Conservation (phyloP, 2,113 vertebrate species). For the Heterocephalus glaber region DNA sequence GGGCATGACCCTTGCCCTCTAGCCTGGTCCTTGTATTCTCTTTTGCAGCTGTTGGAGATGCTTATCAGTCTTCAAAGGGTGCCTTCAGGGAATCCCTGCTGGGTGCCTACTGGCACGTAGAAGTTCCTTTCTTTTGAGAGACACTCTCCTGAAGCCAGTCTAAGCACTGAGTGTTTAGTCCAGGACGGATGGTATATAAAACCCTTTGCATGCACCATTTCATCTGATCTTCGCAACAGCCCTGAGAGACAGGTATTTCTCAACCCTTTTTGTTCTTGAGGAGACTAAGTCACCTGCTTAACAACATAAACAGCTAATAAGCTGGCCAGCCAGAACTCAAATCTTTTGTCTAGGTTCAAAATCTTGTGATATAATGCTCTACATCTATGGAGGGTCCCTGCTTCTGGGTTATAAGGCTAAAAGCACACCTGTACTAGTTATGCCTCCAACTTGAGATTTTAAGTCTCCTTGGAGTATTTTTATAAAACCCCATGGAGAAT, state of each 20-base stretch:
- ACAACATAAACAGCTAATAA: constrained; percentile 57
- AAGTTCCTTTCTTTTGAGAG: constrained; percentile 52
- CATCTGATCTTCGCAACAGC: constrained; percentile 58
- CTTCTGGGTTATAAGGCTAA: not conserved
- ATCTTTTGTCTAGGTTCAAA: not conserved
- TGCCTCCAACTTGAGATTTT: not conserved
- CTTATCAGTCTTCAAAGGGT: constrained; percentile 78
- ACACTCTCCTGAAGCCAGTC: constrained; percentile 35
- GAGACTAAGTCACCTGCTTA: constrained; percentile 67
- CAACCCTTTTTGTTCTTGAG: not conserved
- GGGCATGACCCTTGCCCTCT: constrained; percentile 63
- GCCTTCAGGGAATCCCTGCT: constrained; percentile 71
- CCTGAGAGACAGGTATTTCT: constrained; percentile 45
- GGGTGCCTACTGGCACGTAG: constrained; percentile 58
- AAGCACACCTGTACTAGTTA: not conserved
- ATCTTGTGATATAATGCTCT: constrained; percentile 24
- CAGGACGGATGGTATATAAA: constrained; percentile 43
- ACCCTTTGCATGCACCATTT: constrained; percentile 45
- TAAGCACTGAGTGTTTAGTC: constrained; percentile 60
- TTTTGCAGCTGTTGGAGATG: constrained; percentile 74
- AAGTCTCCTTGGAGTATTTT: not conserved
- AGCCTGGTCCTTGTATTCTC: constrained; percentile 57
- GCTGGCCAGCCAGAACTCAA: constrained; percentile 7
- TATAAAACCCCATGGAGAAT: not conserved
- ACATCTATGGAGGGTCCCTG: not conserved